These are phyloP conservation scores for Ips typographus DNA, from an alignment of 1,140 invertebrate species.

Conservation along the genomic window DNA sequence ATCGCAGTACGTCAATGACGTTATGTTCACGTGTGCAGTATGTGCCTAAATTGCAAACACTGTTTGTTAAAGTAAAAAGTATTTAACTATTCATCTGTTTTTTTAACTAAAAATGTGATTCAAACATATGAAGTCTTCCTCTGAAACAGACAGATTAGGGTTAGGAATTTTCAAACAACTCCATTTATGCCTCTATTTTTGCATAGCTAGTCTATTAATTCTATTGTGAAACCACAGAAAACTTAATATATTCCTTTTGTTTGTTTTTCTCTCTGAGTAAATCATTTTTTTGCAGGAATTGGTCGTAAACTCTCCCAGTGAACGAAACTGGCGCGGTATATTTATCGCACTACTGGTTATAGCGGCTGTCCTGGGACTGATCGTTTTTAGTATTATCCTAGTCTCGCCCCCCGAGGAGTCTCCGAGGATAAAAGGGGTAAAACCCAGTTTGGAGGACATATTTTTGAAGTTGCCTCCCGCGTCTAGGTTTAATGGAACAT, in stretches of 20 bases:
- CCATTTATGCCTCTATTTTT: too few relatives aligned
- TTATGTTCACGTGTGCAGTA: too few relatives aligned
- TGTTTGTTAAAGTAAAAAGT: too few relatives aligned
- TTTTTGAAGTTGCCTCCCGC: conserved; percentile 63
- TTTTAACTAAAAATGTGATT: too few relatives aligned
- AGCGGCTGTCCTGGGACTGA: conserved; percentile 79
- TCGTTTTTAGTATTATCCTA: conserved; percentile 83
- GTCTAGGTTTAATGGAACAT: conserved; percentile 71
- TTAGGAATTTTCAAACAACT: too few relatives aligned
- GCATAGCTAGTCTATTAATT: background rate
- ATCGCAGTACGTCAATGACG: too few relatives aligned
- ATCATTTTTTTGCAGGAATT: conserved; percentile 64
- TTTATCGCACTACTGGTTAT: conserved; percentile 87
- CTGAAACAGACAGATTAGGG: too few relatives aligned
- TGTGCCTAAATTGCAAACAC: too few relatives aligned
- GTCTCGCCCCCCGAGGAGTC: conserved; percentile 75
- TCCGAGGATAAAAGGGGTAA: conserved; percentile 63
- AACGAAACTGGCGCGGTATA: conserved; percentile 88
- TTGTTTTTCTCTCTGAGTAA: background rate
- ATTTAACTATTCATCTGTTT: too few relatives aligned
- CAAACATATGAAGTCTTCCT: too few relatives aligned
- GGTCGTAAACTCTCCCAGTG: conserved; percentile 75
- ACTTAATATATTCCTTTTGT: background rate
- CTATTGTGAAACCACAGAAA: background rate
- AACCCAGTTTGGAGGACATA: conserved; percentile 68